Evolutionary conservation across 2,888 invertebrate genomes (phyloP), one percentile per base, ranked within the genome.

Genomic region (Halocaridina rubra): DNA sequence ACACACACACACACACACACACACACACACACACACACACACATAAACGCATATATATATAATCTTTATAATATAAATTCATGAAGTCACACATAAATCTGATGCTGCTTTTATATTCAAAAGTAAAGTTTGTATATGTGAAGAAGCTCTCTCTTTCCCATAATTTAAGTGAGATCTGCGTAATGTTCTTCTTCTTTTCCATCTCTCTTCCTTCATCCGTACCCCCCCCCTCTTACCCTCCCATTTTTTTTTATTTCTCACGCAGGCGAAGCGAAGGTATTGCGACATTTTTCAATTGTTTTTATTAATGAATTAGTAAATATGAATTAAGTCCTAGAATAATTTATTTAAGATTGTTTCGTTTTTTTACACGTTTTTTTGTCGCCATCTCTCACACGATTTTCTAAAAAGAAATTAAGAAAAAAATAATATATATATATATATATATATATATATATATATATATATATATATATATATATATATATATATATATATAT

Each of bases 1-100:
- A 57, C 57, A 57, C 57, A 57, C 57, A 57, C 57, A 57, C 57
- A 57, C 57, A 57, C 57, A 64, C 64, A 64, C 64, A 64, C 64
- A 64, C 69, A 69, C 69, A 69, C 29, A 64, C 64, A 64, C 64
- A 64, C 64, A 24, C 64, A 64, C 64, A 64, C 64, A 64, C 64
- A 64, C 64, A 64, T 27, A 64, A 19, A 64, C 64, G 27, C 10
- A 64, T 2, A 27, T 2, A 24, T 27, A 24, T 2, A 69, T 8
- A 27, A 2, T 30, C n/a, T 3, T 27, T 30, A 0, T 27, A 10
- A 19, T 27, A 29, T 0, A 27, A 10, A 27, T 10, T 59, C 1
- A 13, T 53, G 53, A 53, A n/a, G 53, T 53, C 53, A 16, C 13
- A 13, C n/a, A n/a, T 53, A n/a, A 7, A 59, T 59, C 16, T 59